Conservation (phyloP, 2,888 invertebrate genomes). For the Lithophane leautieri region DNA sequence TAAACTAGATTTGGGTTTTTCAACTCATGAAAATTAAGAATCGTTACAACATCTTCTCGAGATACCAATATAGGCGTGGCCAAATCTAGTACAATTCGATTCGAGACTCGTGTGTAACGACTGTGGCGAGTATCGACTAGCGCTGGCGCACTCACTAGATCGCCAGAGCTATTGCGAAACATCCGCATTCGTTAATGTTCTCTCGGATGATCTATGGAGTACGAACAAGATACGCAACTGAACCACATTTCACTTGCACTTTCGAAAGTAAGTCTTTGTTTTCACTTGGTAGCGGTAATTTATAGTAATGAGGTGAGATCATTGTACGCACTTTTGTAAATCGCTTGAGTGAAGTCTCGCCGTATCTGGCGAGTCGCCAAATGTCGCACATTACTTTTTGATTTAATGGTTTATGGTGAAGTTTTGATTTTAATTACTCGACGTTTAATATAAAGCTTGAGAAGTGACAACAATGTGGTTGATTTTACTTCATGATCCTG, state of each 20-base stretch:
- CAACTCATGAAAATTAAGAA: conserved; percentile 1
- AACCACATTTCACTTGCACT: conserved; percentile 83
- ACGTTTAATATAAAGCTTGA: conserved; percentile 59
- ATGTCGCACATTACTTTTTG: conserved; percentile 73
- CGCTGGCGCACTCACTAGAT: conserved; percentile 40
- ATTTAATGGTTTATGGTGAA: conserved; percentile 66
- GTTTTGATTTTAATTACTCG: conserved; percentile 72
- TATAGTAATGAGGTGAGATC: conserved; percentile 86
- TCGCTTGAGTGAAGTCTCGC: conserved; percentile 76
- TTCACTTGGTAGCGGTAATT: conserved; percentile 85
- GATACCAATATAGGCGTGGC: conserved; percentile 11
- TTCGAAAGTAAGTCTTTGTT: conserved; percentile 89
- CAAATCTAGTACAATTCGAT: conserved; percentile 26
- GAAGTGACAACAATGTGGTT: conserved; percentile 47
- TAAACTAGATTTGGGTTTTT: not conserved
- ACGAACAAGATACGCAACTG: conserved; percentile 71
- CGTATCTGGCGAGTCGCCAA: conserved; percentile 79
- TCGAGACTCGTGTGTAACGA: conserved; percentile 37
- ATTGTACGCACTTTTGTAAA: conserved; percentile 84
- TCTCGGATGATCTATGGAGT: conserved; percentile 79
- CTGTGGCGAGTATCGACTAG: conserved; percentile 41
- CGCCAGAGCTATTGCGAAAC: conserved; percentile 72
- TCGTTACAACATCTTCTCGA: not conserved
- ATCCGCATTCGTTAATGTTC: conserved; percentile 81
- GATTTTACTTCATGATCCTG: conserved; percentile 44